These are phyloP conservation scores for Plutella xylostella DNA, from an alignment of 2,888 invertebrate species.

Conservation along the genomic window DNA sequence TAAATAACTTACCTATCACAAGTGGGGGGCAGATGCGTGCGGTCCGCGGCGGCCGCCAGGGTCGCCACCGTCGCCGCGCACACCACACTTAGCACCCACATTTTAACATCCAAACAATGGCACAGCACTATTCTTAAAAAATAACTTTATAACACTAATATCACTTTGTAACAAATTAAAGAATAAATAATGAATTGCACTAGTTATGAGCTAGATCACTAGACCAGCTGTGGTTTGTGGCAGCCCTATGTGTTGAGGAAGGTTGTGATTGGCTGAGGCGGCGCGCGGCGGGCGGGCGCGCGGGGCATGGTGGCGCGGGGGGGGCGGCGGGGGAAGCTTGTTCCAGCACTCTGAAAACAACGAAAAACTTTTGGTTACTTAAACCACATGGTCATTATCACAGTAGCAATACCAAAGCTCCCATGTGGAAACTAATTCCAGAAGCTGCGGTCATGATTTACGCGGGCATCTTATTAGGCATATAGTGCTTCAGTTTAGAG, in stretches of 20 bases:
- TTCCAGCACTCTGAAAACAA: too few species aligned
- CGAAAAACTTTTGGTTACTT: too few species aligned
- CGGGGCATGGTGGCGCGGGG: too few species aligned
- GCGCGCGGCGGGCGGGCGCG: constrained; percentile 44
- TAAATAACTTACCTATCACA: constrained; percentile 62
- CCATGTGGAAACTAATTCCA: too few species aligned
- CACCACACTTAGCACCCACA: constrained; percentile 29
- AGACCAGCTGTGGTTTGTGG: constrained; percentile 29
- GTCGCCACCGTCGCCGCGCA: constrained; percentile 29
- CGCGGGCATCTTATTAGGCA: too few species aligned
- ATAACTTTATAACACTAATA: constrained; percentile 34
- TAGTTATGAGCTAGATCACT: constrained; percentile 28
- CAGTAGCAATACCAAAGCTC: too few species aligned
- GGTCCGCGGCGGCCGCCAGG: constrained; percentile 40
- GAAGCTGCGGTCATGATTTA: too few species aligned
- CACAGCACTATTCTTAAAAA: constrained; percentile 38
- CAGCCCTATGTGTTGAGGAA: constrained; percentile 51
- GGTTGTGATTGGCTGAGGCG: constrained; percentile 44
- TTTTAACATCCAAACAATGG: constrained; percentile 26
- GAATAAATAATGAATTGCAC: constrained; percentile 3
- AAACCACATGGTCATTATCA: too few species aligned
- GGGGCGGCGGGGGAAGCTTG: too few species aligned
- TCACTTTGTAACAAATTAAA: constrained; percentile 29
- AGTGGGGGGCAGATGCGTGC: constrained; percentile 58
- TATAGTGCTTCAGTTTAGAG: too few species aligned